A percentile compares a stretch with the other conserved stretches of the same genome.
Evolutionary conservation across 2,888 invertebrate species (phyloP).

Genomic region (Chalcis sispes): DNA sequence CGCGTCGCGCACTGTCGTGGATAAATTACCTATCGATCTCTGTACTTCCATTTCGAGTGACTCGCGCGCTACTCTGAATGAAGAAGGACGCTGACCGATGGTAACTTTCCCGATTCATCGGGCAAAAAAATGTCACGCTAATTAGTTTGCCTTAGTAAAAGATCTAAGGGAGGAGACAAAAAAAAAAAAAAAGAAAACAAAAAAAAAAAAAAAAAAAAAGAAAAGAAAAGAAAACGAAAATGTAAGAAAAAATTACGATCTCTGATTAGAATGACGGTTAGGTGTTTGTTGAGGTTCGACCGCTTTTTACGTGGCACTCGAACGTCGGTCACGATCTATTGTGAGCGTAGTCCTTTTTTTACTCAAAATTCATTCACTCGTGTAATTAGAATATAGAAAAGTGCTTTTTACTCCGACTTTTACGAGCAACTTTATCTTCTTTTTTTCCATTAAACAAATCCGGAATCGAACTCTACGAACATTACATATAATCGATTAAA

Average conservation of each 20-base stretch:
- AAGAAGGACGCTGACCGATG: constrained; percentile 27
- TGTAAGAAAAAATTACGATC: no score
- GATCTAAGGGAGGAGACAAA: not conserved
- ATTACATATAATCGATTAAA: no score
- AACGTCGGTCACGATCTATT: not conserved
- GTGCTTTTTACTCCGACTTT: not conserved
- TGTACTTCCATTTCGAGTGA: constrained; percentile 47
- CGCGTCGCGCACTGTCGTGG: no score
- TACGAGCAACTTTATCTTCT: no score
- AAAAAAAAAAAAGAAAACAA: constrained; percentile 11
- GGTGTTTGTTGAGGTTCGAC: not conserved
- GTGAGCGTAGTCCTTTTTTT: not conserved
- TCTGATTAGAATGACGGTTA: constrained; percentile 12
- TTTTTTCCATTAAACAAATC: no score
- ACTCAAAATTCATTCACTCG: constrained; percentile 16
- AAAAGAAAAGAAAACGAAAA: no score
- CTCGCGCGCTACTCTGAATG: constrained; percentile 1
- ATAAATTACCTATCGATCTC: constrained; percentile 56
- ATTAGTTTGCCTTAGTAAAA: constrained; percentile 33
- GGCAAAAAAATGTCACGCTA: constrained; percentile 50
- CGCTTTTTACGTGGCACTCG: constrained; percentile 15
- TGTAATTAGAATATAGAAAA: constrained; percentile 31
- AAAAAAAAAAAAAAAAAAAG: not conserved
- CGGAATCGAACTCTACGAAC: no score
- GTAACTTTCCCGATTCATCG: not conserved